Conservation (phyloP, 2,113 vertebrate species). For the Lepisosteus osseus region DNA sequence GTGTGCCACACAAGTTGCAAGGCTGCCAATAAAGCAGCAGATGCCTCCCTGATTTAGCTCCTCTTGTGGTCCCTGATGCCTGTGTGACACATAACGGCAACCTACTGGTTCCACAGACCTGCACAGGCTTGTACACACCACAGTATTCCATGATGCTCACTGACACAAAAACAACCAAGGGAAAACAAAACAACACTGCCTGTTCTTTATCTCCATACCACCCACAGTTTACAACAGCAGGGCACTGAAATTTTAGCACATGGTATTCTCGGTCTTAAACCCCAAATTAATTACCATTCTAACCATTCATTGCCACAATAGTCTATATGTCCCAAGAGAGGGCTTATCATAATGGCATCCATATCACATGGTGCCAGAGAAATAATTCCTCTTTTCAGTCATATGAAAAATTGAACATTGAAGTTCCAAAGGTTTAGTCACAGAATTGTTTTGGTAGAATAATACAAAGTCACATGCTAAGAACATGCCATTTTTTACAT, state of each 20-base stretch:
- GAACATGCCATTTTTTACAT: no score
- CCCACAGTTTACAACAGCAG: conserved; percentile 30
- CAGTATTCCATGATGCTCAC: conserved; percentile 23
- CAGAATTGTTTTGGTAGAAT: no score
- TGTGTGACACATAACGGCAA: conserved; percentile 4
- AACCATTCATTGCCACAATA: neutral
- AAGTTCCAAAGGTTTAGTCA: no score
- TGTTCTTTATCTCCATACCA: conserved; percentile 32
- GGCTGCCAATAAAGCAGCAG: conserved; percentile 14
- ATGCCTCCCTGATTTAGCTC: neutral
- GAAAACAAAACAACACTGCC: conserved; percentile 29
- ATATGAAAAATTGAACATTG: no score
- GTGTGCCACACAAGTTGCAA: conserved; percentile 14
- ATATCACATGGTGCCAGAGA: no score
- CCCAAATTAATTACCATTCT: neutral
- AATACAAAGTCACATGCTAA: no score
- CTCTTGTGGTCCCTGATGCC: neutral
- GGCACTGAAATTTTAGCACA: conserved; percentile 28
- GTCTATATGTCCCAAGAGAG: neutral
- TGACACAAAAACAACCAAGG: conserved; percentile 19
- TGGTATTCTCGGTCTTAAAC: neutral
- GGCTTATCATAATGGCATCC: neutral
- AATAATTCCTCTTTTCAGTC: no score
- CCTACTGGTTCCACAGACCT: conserved; percentile 21
- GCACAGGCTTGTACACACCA: conserved; percentile 14